Evolutionary conservation across 2,797 vertebrate genomes (phyloP).

Genomic region (Gymnothorax javanicus): DNA sequence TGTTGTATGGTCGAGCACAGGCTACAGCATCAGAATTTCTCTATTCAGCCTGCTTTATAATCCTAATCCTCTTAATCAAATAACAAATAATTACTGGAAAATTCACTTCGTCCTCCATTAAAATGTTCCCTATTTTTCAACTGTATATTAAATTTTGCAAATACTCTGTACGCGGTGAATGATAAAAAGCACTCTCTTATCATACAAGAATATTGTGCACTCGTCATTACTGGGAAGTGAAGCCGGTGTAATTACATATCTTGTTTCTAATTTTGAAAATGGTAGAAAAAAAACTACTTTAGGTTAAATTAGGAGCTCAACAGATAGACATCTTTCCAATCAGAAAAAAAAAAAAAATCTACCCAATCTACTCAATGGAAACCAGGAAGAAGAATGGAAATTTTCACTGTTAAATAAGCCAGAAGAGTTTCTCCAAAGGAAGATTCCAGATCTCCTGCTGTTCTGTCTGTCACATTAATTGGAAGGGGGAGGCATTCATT

Average conservation of each 20-base stretch:
- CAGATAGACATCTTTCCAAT: conserved; percentile 41
- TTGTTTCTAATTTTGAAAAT: conserved; percentile 14
- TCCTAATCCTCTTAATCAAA: background rate
- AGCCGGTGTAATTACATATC: background rate
- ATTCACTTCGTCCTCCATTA: background rate
- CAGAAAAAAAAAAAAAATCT: conserved; percentile 42
- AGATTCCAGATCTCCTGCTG: conserved; percentile 58
- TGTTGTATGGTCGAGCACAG: background rate
- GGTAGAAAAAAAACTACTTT: background rate
- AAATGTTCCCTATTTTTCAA: background rate
- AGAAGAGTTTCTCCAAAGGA: conserved; percentile 58
- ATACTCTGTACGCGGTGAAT: background rate
- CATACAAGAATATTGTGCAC: background rate
- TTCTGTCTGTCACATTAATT: conserved; percentile 67
- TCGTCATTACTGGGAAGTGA: background rate
- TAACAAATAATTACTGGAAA: background rate
- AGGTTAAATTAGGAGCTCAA: conserved; percentile 36
- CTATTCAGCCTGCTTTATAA: background rate
- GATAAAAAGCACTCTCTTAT: background rate
- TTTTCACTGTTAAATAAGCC: conserved; percentile 57
- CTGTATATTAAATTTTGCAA: background rate
- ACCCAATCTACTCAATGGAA: conserved; percentile 48
- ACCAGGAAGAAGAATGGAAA: conserved; percentile 67
- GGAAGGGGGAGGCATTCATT: conserved; percentile 67
- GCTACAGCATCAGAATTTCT: background rate